phyloP scores from a whole-genome alignment of 2,888 invertebrate species.

The Arrhopalites spinosus region DNA sequence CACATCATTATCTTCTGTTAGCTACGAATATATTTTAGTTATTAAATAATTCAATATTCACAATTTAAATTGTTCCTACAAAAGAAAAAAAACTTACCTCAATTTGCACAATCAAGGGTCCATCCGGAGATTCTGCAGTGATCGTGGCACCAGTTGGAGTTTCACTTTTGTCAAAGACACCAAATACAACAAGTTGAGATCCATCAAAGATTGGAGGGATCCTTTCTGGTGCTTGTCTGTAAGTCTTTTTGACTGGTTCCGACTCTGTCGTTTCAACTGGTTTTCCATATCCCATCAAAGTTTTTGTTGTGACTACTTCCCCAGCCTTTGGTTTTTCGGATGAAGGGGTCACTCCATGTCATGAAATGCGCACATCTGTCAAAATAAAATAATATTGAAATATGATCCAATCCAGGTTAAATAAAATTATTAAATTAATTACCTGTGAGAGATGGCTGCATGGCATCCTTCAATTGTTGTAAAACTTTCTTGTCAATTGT shows the following conservation, averaged over 20 bases:
- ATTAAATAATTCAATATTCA: background rate
- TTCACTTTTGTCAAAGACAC: conserved; percentile 40
- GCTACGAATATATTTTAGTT: conserved; percentile 3
- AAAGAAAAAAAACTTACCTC: conserved; percentile 33
- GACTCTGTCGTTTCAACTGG: conserved; percentile 30
- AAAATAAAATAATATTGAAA: background rate
- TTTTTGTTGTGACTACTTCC: conserved; percentile 49
- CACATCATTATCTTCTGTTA: conserved; percentile 41
- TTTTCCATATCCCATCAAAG: conserved; percentile 55
- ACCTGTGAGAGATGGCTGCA: conserved; percentile 55
- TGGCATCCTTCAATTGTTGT: conserved; percentile 55
- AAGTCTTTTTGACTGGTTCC: conserved; percentile 7
- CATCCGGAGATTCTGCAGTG: conserved; percentile 52
- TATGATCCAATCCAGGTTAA: background rate
- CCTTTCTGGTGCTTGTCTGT: conserved; percentile 45
- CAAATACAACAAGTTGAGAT: conserved; percentile 52
- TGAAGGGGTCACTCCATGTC: conserved; percentile 5
- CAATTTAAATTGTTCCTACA: background rate
- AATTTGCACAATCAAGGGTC: conserved; percentile 21
- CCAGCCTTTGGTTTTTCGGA: background rate
- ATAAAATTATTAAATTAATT: background rate
- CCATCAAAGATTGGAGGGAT: conserved; percentile 56
- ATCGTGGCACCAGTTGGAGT: conserved; percentile 43
- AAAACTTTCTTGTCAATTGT: conserved; percentile 56
- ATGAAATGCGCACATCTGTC: conserved; percentile 5